These are phyloP conservation scores for Meandrina meandrites DNA, from an alignment of 92 coral and sea anemone genomes.

Conservation along the genomic window DNA sequence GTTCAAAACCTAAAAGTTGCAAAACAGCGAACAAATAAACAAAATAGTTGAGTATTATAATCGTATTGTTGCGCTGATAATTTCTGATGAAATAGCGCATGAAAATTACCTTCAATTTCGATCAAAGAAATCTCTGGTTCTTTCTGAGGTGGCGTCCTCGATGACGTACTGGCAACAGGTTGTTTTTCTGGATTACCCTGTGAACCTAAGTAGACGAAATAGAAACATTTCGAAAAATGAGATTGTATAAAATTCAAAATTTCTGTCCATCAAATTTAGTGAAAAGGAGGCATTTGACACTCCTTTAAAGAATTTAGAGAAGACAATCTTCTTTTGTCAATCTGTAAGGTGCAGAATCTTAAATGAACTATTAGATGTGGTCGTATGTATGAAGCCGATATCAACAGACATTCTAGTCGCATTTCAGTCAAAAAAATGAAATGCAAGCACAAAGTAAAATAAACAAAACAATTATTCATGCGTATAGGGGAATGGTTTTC, in stretches of 20 bases:
- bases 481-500: no score
- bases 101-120: neutral
- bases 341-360: no score
- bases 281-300: neutral
- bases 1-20: neutral
- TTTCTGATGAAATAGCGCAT: neutral
- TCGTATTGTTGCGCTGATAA: neutral
- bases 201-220: neutral
- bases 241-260: no score
- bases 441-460: no score
- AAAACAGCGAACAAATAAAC: neutral
- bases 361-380: no score
- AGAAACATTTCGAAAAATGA: neutral
- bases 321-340: no score
- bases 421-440: no score
- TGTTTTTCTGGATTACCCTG: neutral
- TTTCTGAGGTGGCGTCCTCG: neutral
- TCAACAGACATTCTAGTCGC: no score
- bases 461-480: no score
- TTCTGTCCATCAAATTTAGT: neutral
- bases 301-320: neutral
- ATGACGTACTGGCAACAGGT: neutral
- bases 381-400: no score
- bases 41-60: neutral
- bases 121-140: neutral